phyloP scores from a whole-genome alignment of 2,888 invertebrate species.

The Erpobdella octoculata region DNA sequence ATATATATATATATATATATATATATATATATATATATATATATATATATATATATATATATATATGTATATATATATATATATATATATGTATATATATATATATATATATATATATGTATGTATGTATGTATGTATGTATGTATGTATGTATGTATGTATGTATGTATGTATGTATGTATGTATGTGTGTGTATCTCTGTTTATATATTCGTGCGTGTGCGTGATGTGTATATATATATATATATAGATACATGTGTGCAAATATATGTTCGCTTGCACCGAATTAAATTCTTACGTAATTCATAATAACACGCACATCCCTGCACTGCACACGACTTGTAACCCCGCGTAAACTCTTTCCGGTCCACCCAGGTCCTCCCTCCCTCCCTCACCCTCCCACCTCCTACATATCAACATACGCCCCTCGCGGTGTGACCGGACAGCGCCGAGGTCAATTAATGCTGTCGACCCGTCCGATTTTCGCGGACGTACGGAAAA shows the following conservation, averaged over 20 bases:
- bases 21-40: too few species aligned
- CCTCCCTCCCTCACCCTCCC: not conserved
- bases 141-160: not conserved
- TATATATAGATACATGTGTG: not conserved
- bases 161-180: conserved; percentile 1
- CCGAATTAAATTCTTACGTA: too few species aligned
- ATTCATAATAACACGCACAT: not conserved
- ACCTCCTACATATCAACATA: not conserved
- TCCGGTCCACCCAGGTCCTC: not conserved
- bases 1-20: too few species aligned
- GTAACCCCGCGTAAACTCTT: not conserved
- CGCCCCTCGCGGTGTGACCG: not conserved
- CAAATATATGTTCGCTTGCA: not conserved
- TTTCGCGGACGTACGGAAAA: too few species aligned
- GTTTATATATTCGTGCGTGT: not conserved
- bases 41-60: not conserved
- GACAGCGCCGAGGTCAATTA: not conserved
- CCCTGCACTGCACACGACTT: not conserved
- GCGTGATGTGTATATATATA: not conserved
- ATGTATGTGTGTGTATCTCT: not conserved
- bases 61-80: not conserved
- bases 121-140: not conserved
- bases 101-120: not conserved
- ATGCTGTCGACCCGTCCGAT: conserved; percentile 3
- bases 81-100: not conserved